A percentile compares a stretch with the other conserved stretches of the same genome.
These are phyloP conservation scores for Mystacornis crossleyi DNA, from an alignment of 2,113 vertebrate genomes.

Conservation along the genomic window DNA sequence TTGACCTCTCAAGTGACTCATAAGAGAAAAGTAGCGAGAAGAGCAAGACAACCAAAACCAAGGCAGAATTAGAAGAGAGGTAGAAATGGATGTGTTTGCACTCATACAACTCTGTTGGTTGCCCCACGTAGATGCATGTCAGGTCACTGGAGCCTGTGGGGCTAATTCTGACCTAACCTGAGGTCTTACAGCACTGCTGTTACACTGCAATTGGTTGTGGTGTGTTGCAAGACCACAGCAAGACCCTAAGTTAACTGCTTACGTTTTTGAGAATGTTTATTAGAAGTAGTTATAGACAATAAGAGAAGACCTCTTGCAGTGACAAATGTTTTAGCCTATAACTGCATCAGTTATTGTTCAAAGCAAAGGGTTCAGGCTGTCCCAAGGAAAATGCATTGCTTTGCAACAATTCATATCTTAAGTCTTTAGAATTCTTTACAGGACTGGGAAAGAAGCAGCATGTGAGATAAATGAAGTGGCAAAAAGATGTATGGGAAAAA, in stretches of 20 bases:
- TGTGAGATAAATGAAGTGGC: not conserved
- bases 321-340: not conserved
- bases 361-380: not conserved
- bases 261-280: not conserved
- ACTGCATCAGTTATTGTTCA: not conserved
- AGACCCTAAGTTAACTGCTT: not conserved
- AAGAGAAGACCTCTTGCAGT: not conserved
- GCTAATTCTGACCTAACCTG: not conserved
- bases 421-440: not conserved
- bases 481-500: not conserved
- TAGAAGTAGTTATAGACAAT: not conserved
- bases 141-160: not conserved
- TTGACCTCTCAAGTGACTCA: not conserved
- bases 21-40: not conserved
- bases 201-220: accelerated
- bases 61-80: not conserved
- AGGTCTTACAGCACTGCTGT: not conserved
- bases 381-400: accelerated
- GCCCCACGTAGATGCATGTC: not conserved
- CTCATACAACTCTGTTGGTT: accelerated
- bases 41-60: not conserved
- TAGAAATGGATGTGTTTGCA: not conserved
- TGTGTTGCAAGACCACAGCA: not conserved
- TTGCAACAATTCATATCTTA: not conserved
- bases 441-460: not conserved